Conservation (phyloP, 2,888 invertebrate genomes). For the Eilema griseolum region DNA sequence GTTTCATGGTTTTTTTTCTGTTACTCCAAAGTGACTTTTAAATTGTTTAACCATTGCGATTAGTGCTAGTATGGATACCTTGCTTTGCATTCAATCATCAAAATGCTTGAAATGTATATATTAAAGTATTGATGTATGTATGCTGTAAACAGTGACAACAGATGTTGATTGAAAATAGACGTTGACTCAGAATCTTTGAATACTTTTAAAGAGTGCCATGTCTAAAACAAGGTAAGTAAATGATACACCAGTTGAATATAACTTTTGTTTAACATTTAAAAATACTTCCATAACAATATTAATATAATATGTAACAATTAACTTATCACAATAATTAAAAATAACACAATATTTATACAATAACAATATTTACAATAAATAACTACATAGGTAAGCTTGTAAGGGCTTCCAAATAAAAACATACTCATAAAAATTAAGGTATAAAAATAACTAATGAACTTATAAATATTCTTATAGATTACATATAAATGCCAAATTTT, state of each 20-base stretch:
- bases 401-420: neutral
- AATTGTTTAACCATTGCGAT: too few species aligned
- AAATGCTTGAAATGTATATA: too few species aligned
- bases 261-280: conserved; percentile 52
- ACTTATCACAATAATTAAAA: conserved; percentile 66
- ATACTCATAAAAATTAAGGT: neutral
- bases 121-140: too few species aligned
- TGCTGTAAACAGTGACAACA: too few species aligned
- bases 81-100: too few species aligned
- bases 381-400: conserved; percentile 1
- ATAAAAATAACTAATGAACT: conserved; percentile 10
- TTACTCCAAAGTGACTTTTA: too few species aligned
- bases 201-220: neutral
- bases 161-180: too few species aligned
- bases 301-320: conserved; percentile 51
- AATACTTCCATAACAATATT: conserved; percentile 52
- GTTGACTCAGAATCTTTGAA: too few species aligned
- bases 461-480: conserved; percentile 28
- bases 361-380: conserved; percentile 50
- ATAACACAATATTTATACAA: conserved; percentile 35
- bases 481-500: conserved; percentile 49
- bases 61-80: too few species aligned
- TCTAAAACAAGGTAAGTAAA: conserved; percentile 17
- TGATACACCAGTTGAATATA: conserved; percentile 27
- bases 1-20: too few species aligned